A percentile compares a stretch with the other conserved stretches of the same genome.
Conservation (phyloP, 2,113 vertebrate genomes). For the Catharus fuscescens region DNA sequence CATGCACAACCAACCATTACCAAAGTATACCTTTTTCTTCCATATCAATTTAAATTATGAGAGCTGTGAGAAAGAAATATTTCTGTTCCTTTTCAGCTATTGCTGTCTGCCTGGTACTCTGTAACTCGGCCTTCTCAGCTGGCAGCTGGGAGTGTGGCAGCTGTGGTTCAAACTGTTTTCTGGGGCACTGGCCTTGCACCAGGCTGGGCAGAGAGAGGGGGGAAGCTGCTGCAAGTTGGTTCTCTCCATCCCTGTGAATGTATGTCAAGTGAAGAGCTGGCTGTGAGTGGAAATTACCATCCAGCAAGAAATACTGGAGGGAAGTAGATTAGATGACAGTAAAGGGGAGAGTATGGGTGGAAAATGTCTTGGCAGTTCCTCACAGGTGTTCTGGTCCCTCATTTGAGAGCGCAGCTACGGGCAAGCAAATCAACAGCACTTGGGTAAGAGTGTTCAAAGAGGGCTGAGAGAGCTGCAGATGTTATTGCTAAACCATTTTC, state of each 20-base stretch:
- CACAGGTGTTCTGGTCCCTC: rapidly evolving
- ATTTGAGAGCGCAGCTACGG: rapidly evolving
- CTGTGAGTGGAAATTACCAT: not conserved
- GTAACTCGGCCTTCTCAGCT: rapidly evolving
- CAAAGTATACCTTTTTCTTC: not conserved
- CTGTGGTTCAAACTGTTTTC: not conserved
- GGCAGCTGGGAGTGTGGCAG: not conserved
- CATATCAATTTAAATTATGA: not conserved
- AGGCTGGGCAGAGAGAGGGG: not conserved
- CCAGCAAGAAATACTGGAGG: not conserved
- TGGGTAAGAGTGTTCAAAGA: not conserved
- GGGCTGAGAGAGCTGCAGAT: not conserved
- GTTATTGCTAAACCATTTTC: not conserved
- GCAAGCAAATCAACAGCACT: not conserved
- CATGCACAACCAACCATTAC: not conserved
- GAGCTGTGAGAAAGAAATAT: not conserved
- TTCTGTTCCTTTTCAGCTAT: not conserved
- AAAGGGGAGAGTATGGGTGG: not conserved
- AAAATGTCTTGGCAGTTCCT: not conserved
- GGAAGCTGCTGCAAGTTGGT: not conserved
- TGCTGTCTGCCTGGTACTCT: not conserved
- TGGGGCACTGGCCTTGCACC: not conserved
- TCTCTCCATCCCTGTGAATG: not conserved
- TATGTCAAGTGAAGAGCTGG: not conserved
- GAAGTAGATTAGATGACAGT: not conserved